phyloP scores from a whole-genome alignment of 2,113 vertebrate genomes.

The Spheniscus mendiculus region DNA sequence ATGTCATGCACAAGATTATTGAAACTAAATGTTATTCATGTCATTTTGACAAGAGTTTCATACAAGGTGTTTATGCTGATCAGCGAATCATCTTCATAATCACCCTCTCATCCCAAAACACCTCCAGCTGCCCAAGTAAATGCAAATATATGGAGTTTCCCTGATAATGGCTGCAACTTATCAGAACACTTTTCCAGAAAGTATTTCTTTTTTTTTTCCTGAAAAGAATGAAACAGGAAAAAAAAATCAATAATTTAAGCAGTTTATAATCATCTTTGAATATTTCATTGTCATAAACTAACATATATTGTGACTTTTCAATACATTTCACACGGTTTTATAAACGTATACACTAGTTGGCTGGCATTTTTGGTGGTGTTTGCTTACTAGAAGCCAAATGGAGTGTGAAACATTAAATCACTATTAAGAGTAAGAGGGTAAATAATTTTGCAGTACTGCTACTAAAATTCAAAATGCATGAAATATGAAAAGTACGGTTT shows the following conservation, averaged over 20 bases:
- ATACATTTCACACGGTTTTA: not conserved
- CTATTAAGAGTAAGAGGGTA: not conserved
- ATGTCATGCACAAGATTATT: constrained; percentile 43
- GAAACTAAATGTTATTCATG: constrained; percentile 15
- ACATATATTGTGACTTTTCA: not conserved
- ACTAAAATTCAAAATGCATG: not conserved
- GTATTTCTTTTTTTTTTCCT: not conserved
- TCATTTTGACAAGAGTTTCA: constrained; percentile 1
- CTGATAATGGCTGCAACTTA: constrained; percentile 29
- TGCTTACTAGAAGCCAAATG: not conserved
- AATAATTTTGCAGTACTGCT: not conserved
- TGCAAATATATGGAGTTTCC: constrained; percentile 62
- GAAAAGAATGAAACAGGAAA: not conserved
- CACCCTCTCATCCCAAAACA: constrained; percentile 44
- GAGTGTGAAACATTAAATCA: not conserved
- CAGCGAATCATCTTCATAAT: constrained; percentile 50
- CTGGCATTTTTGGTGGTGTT: not conserved
- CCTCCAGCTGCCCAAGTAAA: constrained; percentile 70
- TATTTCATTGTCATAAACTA: not conserved
- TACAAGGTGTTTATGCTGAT: not conserved
- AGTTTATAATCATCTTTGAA: not conserved
- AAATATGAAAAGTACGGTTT: not conserved
- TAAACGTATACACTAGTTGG: not conserved
- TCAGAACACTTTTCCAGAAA: constrained; percentile 52
- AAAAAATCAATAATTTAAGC: not conserved